Evolutionary conservation across 2,797 vertebrate genomes (phyloP).

Genomic region (Pangasius krempfi): DNA sequence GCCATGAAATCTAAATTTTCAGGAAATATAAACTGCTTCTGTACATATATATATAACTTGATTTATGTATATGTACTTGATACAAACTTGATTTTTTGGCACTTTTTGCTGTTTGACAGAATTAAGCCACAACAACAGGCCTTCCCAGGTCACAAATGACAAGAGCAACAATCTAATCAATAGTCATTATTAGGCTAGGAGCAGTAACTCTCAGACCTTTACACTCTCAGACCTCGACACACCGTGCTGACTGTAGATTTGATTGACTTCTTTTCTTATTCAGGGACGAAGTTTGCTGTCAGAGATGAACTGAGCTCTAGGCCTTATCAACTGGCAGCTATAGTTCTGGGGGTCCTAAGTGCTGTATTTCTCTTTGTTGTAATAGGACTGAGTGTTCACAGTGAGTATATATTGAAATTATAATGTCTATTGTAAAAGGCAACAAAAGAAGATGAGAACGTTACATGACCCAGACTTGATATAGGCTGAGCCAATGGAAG

Average conservation of each 20-base stretch:
- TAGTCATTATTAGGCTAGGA: neutral
- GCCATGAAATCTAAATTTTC: neutral
- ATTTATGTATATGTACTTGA: too few species aligned
- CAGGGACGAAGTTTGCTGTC: constrained; percentile 29
- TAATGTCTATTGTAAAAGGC: neutral
- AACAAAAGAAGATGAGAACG: neutral
- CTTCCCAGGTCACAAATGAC: neutral
- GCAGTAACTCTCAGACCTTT: neutral
- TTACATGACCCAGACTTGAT: neutral
- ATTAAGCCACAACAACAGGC: neutral
- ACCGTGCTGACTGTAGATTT: neutral
- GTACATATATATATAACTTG: neutral
- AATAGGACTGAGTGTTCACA: constrained; percentile 64
- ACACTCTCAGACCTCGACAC: neutral
- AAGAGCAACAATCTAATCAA: neutral
- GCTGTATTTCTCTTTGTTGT: constrained; percentile 63
- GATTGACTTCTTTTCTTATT: constrained; percentile 4
- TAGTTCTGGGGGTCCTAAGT: constrained; percentile 64
- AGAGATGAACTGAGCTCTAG: constrained; percentile 43
- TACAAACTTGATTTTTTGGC: neutral
- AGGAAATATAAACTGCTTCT: neutral
- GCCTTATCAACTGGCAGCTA: constrained; percentile 53
- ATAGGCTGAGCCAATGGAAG: neutral
- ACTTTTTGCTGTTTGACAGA: neutral
- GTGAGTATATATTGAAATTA: constrained; percentile 63